Conservation (phyloP, 2,797 vertebrate genomes). For the Echeneis naucrates region DNA sequence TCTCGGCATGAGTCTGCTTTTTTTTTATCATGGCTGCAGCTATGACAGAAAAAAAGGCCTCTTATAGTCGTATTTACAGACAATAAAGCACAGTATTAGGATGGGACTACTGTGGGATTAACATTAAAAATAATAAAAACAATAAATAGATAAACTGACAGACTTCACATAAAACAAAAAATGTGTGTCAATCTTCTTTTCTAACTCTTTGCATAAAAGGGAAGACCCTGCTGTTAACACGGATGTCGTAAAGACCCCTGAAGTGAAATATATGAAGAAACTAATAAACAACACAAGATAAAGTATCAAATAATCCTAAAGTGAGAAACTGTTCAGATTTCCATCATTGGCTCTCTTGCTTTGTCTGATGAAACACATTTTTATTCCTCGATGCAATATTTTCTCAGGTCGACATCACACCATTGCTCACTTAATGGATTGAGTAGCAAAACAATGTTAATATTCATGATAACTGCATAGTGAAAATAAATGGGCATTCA, state of each 20-base stretch:
- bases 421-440: conserved; percentile 44
- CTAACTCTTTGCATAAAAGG: too few relatives aligned
- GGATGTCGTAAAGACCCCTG: not conserved
- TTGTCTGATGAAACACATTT: conserved; percentile 29
- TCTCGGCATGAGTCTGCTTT: not conserved
- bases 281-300: not conserved
- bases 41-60: not conserved
- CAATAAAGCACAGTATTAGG: too few relatives aligned
- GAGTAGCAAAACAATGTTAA: conserved; percentile 40
- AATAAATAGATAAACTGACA: too few relatives aligned
- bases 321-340: conserved; percentile 9
- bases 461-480: conserved; percentile 51
- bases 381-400: conserved; percentile 33
- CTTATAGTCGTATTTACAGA: too few relatives aligned
- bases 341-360: not conserved
- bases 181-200: too few relatives aligned
- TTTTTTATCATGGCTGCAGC: not conserved
- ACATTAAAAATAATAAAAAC: too few relatives aligned
- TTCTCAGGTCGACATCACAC: conserved; percentile 36
- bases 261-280: not conserved
- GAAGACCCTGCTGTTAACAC: not conserved
- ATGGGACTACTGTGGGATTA: too few relatives aligned
- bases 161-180: too few relatives aligned
- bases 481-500: conserved; percentile 52
- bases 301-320: not conserved